These are phyloP conservation scores for Otus scops DNA, from an alignment of 2,797 vertebrate species.

Conservation along the genomic window DNA sequence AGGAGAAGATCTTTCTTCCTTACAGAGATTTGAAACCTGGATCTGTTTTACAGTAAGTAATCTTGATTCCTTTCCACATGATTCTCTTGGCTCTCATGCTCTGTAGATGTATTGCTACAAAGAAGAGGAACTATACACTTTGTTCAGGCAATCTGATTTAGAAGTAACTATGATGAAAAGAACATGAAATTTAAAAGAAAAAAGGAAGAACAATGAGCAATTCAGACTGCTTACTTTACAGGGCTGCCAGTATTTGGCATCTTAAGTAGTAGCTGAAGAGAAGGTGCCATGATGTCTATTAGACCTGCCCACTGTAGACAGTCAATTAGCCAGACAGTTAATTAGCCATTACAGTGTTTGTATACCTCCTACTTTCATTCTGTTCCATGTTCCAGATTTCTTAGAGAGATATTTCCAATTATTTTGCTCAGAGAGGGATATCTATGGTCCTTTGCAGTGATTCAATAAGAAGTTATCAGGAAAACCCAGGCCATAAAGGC, in stretches of 20 bases:
- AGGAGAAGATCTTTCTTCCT: neutral
- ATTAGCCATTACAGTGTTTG: neutral
- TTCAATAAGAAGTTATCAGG: neutral
- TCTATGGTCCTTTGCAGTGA: neutral
- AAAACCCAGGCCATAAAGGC: neutral
- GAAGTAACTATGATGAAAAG: neutral
- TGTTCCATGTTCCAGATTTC: slow-evolving; percentile 15
- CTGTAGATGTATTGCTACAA: neutral
- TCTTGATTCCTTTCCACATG: neutral
- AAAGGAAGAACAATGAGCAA: neutral
- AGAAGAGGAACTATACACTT: neutral
- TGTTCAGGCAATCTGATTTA: neutral
- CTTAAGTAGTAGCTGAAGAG: neutral
- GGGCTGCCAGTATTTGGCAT: neutral
- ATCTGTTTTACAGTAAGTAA: neutral
- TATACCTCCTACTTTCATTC: neutral
- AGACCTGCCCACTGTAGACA: neutral
- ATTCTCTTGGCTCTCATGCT: neutral
- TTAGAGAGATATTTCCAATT: slow-evolving; percentile 19
- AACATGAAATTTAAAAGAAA: neutral
- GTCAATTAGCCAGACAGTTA: neutral
- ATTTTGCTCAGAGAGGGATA: neutral
- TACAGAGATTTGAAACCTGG: neutral
- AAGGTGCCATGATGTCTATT: neutral
- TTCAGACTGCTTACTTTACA: neutral